Percentiles rank a stretch among this genome's conserved stretches.
Conservation (phyloP, 2,888 invertebrate species). For the Andrena minutula region DNA sequence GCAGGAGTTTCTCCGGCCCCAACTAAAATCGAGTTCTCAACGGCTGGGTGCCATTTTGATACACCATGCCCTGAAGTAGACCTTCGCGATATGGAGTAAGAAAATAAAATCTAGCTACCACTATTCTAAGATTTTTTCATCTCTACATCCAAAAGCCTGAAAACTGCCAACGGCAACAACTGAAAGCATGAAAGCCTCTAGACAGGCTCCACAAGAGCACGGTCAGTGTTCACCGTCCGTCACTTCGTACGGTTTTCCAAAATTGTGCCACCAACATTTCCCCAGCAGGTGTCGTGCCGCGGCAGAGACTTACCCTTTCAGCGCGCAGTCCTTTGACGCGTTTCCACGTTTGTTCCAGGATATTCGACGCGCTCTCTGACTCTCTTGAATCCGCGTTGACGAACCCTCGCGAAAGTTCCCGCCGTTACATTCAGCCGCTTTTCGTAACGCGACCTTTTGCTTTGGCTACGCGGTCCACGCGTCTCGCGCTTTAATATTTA, state of each 20-base stretch:
- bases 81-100: not conserved
- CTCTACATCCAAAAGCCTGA: too few relatives aligned
- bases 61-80: conserved; percentile 6
- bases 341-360: conserved; percentile 16
- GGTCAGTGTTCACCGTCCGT: too few relatives aligned
- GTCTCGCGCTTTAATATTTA: conserved; percentile 69
- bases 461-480: conserved; percentile 49
- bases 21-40: conserved; percentile 54
- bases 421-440: conserved; percentile 36
- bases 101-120: not conserved
- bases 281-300: not conserved
- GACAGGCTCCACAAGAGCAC: too few relatives aligned
- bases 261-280: not conserved
- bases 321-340: conserved; percentile 37
- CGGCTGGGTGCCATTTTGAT: conserved; percentile 11
- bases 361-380: conserved; percentile 10
- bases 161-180: too few relatives aligned
- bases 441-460: conserved; percentile 66
- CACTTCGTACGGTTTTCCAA: not conserved
- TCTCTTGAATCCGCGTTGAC: conserved; percentile 3
- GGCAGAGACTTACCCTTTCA: not conserved
- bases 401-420: conserved; percentile 49
- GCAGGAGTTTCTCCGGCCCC: conserved; percentile 8
- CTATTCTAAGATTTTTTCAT: too few relatives aligned
- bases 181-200: too few relatives aligned